phyloP scores from a whole-genome alignment of 1,140 invertebrate genomes.

The Conus ventricosus region DNA sequence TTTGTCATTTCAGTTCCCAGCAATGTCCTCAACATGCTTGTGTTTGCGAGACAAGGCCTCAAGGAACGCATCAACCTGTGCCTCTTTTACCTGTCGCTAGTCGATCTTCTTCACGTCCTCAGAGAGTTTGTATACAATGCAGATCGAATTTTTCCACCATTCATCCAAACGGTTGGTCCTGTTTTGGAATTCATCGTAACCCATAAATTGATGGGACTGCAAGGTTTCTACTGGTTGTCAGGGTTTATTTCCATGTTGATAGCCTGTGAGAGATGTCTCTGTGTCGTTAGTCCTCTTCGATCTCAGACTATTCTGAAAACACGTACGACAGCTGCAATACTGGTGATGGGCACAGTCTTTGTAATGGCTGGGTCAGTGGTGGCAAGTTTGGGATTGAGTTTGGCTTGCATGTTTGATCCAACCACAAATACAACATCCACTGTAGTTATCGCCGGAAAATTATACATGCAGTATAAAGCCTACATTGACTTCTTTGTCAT shows the following conservation, averaged over 20 bases:
- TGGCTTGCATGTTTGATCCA: not conserved
- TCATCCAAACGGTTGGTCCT: not conserved
- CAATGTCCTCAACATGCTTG: constrained; percentile 9
- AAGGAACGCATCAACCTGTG: constrained; percentile 22
- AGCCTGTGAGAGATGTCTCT: constrained; percentile 20
- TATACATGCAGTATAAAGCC: not conserved
- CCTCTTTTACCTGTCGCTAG: not conserved
- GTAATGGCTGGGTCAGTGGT: not conserved
- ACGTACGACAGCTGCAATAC: not conserved
- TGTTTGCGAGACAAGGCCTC: constrained; percentile 1
- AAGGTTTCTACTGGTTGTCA: constrained; percentile 5
- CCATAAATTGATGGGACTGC: not conserved
- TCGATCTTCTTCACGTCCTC: constrained; percentile 7
- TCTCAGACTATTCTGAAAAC: constrained; percentile 14
- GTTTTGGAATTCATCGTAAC: not conserved
- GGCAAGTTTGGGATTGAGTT: not conserved
- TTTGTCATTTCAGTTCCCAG: not conserved
- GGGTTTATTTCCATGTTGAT: not conserved
- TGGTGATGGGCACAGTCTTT: not conserved
- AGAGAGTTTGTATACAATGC: not conserved
- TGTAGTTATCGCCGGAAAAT: not conserved
- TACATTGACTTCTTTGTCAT: not conserved
- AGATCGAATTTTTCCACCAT: not conserved
- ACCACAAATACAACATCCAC: not conserved
- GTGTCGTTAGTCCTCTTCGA: constrained; percentile 21